Base-by-base conservation (phyloP, 1,140 invertebrate genomes). In the Bombyx mandarina region DNA sequence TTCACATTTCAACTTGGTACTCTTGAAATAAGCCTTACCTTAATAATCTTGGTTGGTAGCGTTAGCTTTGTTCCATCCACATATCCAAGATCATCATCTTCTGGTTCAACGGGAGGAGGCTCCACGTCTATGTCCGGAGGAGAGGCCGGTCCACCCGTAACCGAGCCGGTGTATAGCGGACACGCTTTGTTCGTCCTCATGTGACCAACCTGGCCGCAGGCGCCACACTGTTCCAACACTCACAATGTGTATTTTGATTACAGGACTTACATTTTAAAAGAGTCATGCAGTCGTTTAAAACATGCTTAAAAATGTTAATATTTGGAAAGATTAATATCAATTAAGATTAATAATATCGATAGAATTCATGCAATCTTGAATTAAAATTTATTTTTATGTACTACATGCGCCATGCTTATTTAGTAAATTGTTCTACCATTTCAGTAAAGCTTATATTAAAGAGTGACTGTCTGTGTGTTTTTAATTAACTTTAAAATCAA, bases 161-260 rank as follows among this genome's bases (percentile, higher is more conserved):
- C 88, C 52, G 90, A 88, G 42, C 92, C 93, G 45, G 96, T 94
- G 80, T 98, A 99, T 47, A 97, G 82, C 0, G 98, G 98, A 88
- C 98, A 99, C 1, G 97, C 95, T 80, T 98, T 98, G 82, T 99
- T 99, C 1, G 98, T 99, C 52, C 97, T 89, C 92, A 93, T 93
- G 66, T 93, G 92, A 1, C 93, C 93, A 35, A 93, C 94, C 72
- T 96, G 94, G 5, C 98, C 98, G 88, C 98, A 99, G 10, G 98
- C 98, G 12, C 98, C 97, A 87, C 98, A 99, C 89, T 88, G 57
- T 1, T 26, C 46, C 10, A 43, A 54, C 52, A n/a, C 22, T 8
- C 49, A 12, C 49, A 35, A 35, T 35, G 26, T 35, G 26, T 35
- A 35, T 35, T 35, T 35, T 35, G 26, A 35, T 35, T 35, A 35